Base-by-base conservation (phyloP, 1,140 invertebrate genomes). In the Drosophila suzukii region DNA sequence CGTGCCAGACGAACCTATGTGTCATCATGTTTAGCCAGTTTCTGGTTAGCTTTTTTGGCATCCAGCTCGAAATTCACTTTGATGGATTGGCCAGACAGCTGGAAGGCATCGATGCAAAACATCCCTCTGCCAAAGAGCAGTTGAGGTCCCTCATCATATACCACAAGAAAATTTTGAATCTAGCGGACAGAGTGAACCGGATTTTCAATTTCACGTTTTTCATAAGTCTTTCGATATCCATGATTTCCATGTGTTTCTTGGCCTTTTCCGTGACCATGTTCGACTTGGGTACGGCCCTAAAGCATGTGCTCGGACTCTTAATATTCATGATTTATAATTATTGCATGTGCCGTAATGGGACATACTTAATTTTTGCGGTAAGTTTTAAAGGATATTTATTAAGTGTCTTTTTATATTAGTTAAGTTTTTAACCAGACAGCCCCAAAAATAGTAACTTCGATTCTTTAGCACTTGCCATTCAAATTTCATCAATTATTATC, bases 1-100 rank as follows among this genome's bases (percentile, higher is more conserved):
- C 86, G 73, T 3, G 36, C 75, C 24, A 59, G 11, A 39, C 62
- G 11, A 78, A 75, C 11, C 62, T 84, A 11, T 72, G 68, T n/a
- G 67, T 71, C 36, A 74, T 90, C 4, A 84, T 88, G 75, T 47
- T 73, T 12, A 75, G 75, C 3, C 72, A 88, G 43, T 88, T 74
- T 51, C 39, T 91, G 44, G 12, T 90, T 3, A 77, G 73, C 49
- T 81, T 91, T 24, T 90, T 78, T 41, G 70, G 63, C 15, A 88
- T 83, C 0, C 88, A 91, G 47, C 59, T 91, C 44, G 65, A 77
- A 43, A 39, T 91, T 8, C 88, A 91, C 50, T 90, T 90, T 13
- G 88, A 91, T 51, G 81, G 65, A 1, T 51, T 91, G 62, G 68
- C 75, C 30, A 71, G 50, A 43, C 50, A 53, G 0, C 34, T 91